A percentile compares a stretch with the other conserved stretches of the same genome.
Evolutionary conservation across 2,797 vertebrate species (phyloP).

Genomic region (Ficedula albicollis): DNA sequence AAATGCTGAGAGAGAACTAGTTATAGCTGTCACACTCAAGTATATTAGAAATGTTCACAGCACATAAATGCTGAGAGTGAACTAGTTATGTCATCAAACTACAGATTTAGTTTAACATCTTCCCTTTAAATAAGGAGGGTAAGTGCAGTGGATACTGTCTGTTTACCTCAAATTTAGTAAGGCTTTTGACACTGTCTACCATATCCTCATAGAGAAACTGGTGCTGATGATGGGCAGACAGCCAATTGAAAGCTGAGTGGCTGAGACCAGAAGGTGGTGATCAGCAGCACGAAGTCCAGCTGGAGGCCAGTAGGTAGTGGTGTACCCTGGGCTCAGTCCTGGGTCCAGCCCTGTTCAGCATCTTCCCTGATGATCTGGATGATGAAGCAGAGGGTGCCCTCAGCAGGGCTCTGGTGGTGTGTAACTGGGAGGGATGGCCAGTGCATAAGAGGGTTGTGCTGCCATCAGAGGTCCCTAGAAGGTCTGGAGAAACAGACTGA

Average conservation of each 20-base stretch:
- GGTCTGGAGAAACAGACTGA: background rate
- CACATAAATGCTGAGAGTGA: background rate
- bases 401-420: background rate
- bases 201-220: background rate
- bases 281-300: background rate
- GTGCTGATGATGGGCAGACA: background rate
- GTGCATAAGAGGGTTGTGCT: rapidly evolving
- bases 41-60: background rate
- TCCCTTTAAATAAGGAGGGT: background rate
- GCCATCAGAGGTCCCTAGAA: background rate
- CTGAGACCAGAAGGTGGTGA: background rate
- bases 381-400: background rate
- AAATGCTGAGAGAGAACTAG: too few relatives aligned
- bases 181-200: background rate
- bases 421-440: background rate
- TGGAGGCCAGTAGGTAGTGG: background rate
- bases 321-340: background rate
- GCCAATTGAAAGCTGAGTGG: background rate
- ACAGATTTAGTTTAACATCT: background rate
- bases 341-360: background rate
- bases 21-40: background rate
- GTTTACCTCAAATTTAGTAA: background rate
- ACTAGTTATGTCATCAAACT: background rate
- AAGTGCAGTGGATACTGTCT: background rate
- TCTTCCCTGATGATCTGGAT: background rate